phyloP scores from a whole-genome alignment of 1,140 invertebrate genomes.

The Bombus polaris region DNA sequence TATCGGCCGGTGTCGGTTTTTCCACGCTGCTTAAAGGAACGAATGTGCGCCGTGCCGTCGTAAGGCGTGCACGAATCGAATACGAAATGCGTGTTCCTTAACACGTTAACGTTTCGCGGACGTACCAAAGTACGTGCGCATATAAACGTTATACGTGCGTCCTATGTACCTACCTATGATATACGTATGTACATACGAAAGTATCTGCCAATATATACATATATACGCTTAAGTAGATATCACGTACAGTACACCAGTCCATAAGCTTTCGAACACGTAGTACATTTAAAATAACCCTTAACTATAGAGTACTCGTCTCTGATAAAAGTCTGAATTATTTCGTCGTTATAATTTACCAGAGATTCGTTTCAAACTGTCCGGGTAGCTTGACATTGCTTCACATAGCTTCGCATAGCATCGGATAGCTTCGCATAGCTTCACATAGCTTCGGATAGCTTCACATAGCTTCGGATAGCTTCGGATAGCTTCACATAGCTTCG shows the following conservation, averaged over 20 bases:
- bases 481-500: too few relatives aligned
- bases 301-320: background rate
- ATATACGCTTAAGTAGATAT: background rate
- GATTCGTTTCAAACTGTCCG: too few relatives aligned
- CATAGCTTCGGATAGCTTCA: too few relatives aligned
- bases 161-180: background rate
- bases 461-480: too few relatives aligned
- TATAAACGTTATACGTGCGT: background rate
- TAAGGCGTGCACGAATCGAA: constrained; percentile 34
- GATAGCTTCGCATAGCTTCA: too few relatives aligned
- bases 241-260: too few relatives aligned
- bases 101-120: constrained; percentile 2
- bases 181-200: background rate
- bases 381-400: too few relatives aligned
- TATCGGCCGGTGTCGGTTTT: constrained; percentile 25
- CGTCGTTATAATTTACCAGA: background rate
- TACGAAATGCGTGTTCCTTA: constrained; percentile 33
- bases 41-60: constrained; percentile 1
- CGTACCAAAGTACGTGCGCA: background rate
- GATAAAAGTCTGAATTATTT: too few relatives aligned
- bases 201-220: background rate
- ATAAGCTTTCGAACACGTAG: too few relatives aligned
- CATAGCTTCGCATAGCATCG: too few relatives aligned
- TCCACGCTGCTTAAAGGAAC: constrained; percentile 21
- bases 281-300: background rate